These are phyloP conservation scores for Torymus tubicola DNA, from an alignment of 2,888 invertebrate species.

Conservation along the genomic window DNA sequence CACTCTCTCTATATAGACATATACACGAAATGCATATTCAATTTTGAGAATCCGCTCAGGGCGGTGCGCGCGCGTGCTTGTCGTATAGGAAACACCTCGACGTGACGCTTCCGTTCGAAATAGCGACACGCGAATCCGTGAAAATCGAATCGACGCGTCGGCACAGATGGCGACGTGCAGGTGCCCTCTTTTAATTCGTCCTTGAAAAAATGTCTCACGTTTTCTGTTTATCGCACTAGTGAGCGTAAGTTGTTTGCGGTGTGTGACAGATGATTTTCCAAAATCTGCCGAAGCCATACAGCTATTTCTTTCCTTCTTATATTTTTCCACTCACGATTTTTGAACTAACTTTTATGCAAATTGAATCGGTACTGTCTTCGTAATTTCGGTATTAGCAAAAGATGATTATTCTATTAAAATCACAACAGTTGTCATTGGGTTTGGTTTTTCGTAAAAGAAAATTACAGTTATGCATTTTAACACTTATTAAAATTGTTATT, in stretches of 20 bases:
- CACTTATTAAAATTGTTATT: too few relatives aligned
- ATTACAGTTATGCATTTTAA: too few relatives aligned
- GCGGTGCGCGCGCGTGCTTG: slow-evolving; percentile 18
- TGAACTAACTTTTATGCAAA: too few relatives aligned
- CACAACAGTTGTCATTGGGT: too few relatives aligned
- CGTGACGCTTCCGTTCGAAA: slow-evolving; percentile 42
- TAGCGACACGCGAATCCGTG: background rate
- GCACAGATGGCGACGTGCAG: background rate
- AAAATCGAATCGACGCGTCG: slow-evolving; percentile 35
- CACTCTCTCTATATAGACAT: slow-evolving; percentile 33
- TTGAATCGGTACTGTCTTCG: too few relatives aligned
- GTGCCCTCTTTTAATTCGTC: slow-evolving; percentile 39
- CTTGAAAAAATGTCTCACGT: slow-evolving; percentile 45
- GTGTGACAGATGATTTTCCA: slow-evolving; percentile 7
- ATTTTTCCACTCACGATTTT: background rate
- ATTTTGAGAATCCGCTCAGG: slow-evolving; percentile 63
- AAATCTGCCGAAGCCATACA: slow-evolving; percentile 24
- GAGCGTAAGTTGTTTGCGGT: background rate
- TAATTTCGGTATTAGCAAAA: too few relatives aligned
- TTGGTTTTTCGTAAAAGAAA: too few relatives aligned
- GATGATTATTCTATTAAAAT: too few relatives aligned
- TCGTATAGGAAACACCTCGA: slow-evolving; percentile 48
- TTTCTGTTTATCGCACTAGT: slow-evolving; percentile 22
- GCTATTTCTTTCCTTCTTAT: background rate
- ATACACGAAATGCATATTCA: slow-evolving; percentile 65